A percentile compares a stretch with the other conserved stretches of the same genome.
Evolutionary conservation across 2,797 vertebrate genomes (phyloP).

Genomic region (Melanotaenia boesemani): DNA sequence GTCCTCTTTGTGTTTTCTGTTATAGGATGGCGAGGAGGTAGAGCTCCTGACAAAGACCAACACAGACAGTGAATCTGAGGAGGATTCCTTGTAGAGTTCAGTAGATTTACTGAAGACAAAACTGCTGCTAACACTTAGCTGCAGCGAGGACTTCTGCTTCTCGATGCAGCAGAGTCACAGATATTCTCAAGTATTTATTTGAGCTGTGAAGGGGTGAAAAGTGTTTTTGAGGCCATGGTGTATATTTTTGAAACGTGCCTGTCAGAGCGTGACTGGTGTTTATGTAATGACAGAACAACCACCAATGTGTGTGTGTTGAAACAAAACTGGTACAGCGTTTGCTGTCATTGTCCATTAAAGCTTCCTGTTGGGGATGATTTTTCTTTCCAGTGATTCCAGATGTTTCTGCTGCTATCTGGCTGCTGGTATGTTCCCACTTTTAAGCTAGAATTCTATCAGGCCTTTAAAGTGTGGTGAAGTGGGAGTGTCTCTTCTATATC

Average conservation of each 20-base stretch:
- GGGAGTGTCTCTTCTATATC: background rate
- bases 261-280: slow-evolving; percentile 37
- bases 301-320: background rate
- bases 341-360: background rate
- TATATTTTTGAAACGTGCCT: slow-evolving; percentile 56
- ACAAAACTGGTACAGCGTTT: background rate
- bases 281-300: background rate
- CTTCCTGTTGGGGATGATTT: background rate
- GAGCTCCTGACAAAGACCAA: slow-evolving; percentile 89
- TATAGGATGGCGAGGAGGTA: slow-evolving; percentile 95
- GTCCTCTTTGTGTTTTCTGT: slow-evolving; percentile 51
- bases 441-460: background rate
- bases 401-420: slow-evolving; percentile 4
- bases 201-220: slow-evolving; percentile 5
- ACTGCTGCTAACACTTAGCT: background rate
- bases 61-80: slow-evolving; percentile 94
- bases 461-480: background rate
- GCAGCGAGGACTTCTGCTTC: background rate
- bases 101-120: background rate
- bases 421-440: background rate
- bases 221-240: background rate
- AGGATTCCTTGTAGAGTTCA: slow-evolving; percentile 77
- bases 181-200: slow-evolving; percentile 18
- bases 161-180: background rate
- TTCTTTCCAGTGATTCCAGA: slow-evolving; percentile 12